Percentiles rank a stretch among this genome's conserved stretches.
Conservation (phyloP, 2,113 vertebrate species). For the Pandion haliaetus region DNA sequence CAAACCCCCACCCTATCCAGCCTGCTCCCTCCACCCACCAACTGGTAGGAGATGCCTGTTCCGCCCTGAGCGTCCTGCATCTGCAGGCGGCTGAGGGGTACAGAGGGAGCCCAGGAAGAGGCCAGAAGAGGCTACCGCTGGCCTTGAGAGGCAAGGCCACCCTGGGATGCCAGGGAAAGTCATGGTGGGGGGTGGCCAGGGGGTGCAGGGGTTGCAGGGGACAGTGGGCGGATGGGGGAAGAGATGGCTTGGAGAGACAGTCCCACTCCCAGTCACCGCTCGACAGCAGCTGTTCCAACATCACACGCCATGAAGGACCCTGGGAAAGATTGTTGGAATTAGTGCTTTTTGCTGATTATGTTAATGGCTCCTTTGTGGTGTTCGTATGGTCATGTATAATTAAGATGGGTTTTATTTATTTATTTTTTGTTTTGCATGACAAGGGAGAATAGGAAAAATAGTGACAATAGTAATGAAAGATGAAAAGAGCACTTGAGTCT, state of each 20-base stretch:
- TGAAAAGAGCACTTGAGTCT: background rate
- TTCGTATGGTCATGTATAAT: conserved; percentile 32
- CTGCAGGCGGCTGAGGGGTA: background rate
- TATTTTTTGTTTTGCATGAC: background rate
- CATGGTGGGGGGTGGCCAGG: background rate
- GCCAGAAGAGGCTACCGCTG: background rate
- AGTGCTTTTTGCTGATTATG: conserved; percentile 53
- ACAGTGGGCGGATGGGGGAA: background rate
- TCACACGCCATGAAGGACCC: background rate
- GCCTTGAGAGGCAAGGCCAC: background rate
- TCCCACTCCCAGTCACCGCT: background rate
- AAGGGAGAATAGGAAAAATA: background rate
- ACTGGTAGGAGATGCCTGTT: background rate
- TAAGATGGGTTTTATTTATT: conserved; percentile 42
- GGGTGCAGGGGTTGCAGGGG: background rate
- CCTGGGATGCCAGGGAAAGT: background rate
- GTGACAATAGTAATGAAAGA: background rate
- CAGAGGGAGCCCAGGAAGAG: background rate
- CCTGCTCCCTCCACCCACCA: background rate
- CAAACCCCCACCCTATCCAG: background rate
- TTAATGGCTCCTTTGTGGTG: conserved; percentile 47
- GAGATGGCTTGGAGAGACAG: background rate
- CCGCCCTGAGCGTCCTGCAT: background rate
- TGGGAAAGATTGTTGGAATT: background rate
- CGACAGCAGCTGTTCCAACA: background rate